Conservation (phyloP, 2,888 invertebrate species). For the Drosophila aldrichi region DNA sequence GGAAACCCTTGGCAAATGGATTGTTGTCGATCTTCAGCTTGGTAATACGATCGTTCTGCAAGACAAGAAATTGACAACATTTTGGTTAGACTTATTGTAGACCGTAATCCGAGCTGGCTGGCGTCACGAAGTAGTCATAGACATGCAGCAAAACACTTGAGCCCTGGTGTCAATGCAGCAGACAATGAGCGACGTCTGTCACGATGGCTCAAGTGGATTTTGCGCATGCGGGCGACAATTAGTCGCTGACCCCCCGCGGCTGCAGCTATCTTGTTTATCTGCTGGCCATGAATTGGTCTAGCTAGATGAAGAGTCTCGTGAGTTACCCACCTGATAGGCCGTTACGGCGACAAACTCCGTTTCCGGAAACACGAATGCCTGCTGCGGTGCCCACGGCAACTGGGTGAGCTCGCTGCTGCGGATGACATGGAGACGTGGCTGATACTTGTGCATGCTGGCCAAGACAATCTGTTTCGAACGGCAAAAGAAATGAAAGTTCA, state of each 20-base stretch:
- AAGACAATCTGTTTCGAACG: conserved; percentile 90
- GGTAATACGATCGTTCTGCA: conserved; percentile 94
- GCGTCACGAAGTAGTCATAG: conserved; percentile 51
- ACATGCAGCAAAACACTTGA: conserved; percentile 56
- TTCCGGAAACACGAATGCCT: conserved; percentile 90
- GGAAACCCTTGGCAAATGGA: conserved; percentile 97
- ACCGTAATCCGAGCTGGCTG: conserved; percentile 55
- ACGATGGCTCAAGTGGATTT: conserved; percentile 60
- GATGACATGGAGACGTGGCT: conserved; percentile 94
- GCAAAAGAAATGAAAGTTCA: background rate
- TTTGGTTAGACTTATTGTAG: conserved; percentile 24
- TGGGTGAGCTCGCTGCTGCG: conserved; percentile 90
- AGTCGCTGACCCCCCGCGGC: conserved; percentile 42
- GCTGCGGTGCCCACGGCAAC: conserved; percentile 90
- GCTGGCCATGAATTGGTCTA: background rate
- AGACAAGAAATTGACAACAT: conserved; percentile 23
- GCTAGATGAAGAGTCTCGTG: background rate
- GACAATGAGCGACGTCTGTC: conserved; percentile 34
- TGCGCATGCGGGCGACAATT: conserved; percentile 59
- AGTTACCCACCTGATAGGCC: conserved; percentile 93
- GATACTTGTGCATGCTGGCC: conserved; percentile 99
- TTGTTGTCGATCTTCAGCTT: conserved; percentile 96
- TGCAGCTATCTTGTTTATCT: background rate
- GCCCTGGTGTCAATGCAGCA: conserved; percentile 21
- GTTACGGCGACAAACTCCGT: conserved; percentile 98